phyloP scores from a whole-genome alignment of 2,113 vertebrate genomes.

The Ginglymostoma cirratum region DNA sequence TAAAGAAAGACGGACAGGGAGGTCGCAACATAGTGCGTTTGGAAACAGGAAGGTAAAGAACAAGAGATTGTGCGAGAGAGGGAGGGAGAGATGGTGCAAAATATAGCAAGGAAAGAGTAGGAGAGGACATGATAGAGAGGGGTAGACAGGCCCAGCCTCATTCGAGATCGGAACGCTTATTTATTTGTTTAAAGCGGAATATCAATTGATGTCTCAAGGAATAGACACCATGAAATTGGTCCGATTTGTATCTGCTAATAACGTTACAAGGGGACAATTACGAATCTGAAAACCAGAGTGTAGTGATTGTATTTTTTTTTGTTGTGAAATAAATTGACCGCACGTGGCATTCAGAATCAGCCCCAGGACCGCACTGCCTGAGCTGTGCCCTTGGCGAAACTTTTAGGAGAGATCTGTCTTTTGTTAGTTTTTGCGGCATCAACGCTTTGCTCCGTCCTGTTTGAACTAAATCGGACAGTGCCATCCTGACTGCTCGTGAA shows the following conservation, averaged over 20 bases:
- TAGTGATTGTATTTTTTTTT: constrained; percentile 37
- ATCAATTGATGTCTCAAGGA: constrained; percentile 47
- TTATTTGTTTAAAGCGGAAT: constrained; percentile 43
- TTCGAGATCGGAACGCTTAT: constrained; percentile 50
- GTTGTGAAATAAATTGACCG: background rate
- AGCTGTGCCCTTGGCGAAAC: background rate
- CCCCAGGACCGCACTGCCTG: constrained; percentile 36
- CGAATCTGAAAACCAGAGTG: constrained; percentile 41
- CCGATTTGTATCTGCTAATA: background rate
- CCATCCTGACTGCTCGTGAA: background rate
- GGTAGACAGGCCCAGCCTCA: constrained; percentile 43
- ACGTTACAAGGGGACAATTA: constrained; percentile 38
- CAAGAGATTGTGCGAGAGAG: background rate
- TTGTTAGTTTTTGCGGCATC: background rate
- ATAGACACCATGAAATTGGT: constrained; percentile 36
- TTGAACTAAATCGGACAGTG: constrained; percentile 15
- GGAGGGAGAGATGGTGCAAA: constrained; percentile 33
- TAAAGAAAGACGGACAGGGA: background rate
- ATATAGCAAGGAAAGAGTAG: constrained; percentile 42
- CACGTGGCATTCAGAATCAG: constrained; percentile 39
- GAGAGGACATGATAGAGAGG: constrained; percentile 39
- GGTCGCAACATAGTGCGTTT: background rate
- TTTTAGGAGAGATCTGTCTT: constrained; percentile 9
- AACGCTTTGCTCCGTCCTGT: background rate
- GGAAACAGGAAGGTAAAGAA: background rate